These are phyloP conservation scores for Sapajus apella DNA, from an alignment of 2,113 vertebrate species.

Conservation along the genomic window DNA sequence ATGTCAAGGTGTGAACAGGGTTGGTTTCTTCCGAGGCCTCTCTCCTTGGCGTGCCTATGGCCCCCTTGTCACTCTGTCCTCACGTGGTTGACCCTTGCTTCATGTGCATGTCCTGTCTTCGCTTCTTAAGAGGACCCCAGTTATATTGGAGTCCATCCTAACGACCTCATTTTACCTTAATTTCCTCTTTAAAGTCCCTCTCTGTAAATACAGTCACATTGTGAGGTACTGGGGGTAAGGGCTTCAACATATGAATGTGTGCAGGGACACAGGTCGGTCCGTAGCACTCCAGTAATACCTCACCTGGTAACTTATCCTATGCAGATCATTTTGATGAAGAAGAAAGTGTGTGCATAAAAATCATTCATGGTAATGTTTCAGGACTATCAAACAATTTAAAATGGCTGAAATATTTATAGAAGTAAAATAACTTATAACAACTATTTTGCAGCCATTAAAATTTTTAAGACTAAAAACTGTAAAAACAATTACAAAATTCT, in stretches of 20 bases:
- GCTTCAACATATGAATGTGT: neutral
- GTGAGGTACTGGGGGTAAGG: neutral
- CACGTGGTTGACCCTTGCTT: fast-evolving
- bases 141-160: neutral
- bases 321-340: neutral
- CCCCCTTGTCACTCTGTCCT: neutral
- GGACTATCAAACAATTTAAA: neutral
- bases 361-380: neutral
- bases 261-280: neutral
- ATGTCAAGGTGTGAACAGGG: neutral
- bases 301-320: neutral
- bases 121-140: neutral
- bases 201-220: neutral
- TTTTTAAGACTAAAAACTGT: neutral
- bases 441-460: neutral
- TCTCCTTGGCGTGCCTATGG: neutral
- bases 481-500: neutral
- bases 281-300: neutral
- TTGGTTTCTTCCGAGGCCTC: neutral
- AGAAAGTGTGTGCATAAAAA: neutral
- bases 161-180: neutral
- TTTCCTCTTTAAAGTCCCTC: neutral
- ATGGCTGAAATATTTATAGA: neutral
- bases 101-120: neutral
- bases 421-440: neutral